These are phyloP conservation scores for Craseonycteris thonglongyai DNA, from an alignment of 2,113 vertebrate species.

Conservation along the genomic window DNA sequence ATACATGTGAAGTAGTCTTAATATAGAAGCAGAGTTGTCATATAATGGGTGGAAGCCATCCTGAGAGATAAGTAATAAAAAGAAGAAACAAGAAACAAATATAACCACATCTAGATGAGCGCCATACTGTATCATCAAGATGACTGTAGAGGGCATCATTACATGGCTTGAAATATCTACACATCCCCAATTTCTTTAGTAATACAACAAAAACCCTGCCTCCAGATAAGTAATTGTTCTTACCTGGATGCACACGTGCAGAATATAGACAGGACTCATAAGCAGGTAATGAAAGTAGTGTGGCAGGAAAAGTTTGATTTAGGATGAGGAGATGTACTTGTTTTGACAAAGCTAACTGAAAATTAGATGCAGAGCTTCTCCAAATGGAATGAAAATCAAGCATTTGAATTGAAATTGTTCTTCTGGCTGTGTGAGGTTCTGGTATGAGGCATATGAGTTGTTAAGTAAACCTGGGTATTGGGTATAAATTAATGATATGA, in stretches of 20 bases:
- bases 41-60: background rate
- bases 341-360: background rate
- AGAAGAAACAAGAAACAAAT: background rate
- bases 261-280: background rate
- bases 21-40: background rate
- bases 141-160: background rate
- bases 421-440: background rate
- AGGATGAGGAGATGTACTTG: background rate
- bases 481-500: background rate
- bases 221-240: background rate
- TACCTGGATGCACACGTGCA: background rate
- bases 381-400: background rate
- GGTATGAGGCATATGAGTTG: background rate
- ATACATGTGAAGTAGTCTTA: background rate
- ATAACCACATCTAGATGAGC: background rate
- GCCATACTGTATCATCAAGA: background rate
- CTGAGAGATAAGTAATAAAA: background rate
- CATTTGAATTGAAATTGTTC: background rate
- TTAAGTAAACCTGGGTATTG: background rate
- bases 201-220: background rate
- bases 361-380: background rate
- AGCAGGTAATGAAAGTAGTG: background rate
- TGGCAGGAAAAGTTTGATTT: background rate
- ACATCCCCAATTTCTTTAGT: background rate
- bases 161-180: background rate